Base-by-base conservation (phyloP, 1,140 invertebrate species). In the Helicoverpa armigera region DNA sequence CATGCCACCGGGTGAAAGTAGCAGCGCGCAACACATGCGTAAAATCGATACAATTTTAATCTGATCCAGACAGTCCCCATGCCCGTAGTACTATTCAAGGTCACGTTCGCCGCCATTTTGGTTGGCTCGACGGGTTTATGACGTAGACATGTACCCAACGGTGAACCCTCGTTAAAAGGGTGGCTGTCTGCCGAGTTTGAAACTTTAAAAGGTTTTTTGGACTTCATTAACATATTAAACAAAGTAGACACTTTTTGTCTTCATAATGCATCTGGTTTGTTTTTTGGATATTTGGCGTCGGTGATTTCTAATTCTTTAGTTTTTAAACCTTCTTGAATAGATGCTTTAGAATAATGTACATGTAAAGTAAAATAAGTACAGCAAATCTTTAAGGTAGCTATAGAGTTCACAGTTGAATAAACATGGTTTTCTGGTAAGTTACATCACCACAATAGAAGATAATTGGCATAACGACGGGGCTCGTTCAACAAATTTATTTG, bases 41-140 rank as follows among this genome's bases (percentile, higher is more conserved):
- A 29, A 65, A 73, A 82, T 82, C 81, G 69, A 78, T 78, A 73
- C 48, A 43, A 54, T 67, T 67, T 56, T 70, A 73, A 78, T 84
- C 77, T 79, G 83, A 78, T 82, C 82, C 82, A 85, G 82, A 85
- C 82, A 43, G 54, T 63, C 76, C 80, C 77, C 75, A 50, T 72
- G 31, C 80, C 82, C 76, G 18, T 70, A 70, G 23, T 43, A 63
- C 31, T 53, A 82, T 83, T 83, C 84, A 85, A 85, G 84, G 84
- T 83, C 78, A 80, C 77, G 67, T 29, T 53, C 61, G 80, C 81
- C 81, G 82, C 79, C 82, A 80, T 82, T 70, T 79, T 84, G 72
- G 53, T 48, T 70, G 60, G 18, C 13, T 43, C 76, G 70, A 53
- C 65, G 50, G 63, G 16, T 77, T 79, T 79, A 79, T 79, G 56